A percentile compares a stretch with the other conserved stretches of the same genome.
phyloP scores from a whole-genome alignment of 2,888 invertebrate genomes.

The Bombylius discolor region DNA sequence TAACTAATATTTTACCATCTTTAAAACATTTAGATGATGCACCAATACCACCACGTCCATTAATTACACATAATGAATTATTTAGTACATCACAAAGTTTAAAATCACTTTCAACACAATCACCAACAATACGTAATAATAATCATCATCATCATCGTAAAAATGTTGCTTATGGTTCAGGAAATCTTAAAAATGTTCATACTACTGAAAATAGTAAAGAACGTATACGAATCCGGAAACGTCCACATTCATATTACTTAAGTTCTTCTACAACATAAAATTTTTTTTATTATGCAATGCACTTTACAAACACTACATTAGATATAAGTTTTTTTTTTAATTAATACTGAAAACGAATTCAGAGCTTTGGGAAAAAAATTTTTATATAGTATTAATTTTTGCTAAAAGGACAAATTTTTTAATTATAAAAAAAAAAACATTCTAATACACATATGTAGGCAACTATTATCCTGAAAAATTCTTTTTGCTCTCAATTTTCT shows the following conservation, averaged over 20 bases:
- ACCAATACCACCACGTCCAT: constrained; percentile 6
- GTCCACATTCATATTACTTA: not conserved
- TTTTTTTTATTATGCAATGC: no score
- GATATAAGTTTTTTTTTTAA: no score
- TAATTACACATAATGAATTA: not conserved
- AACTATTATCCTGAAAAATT: no score
- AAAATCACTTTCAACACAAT: not conserved
- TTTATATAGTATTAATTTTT: no score
- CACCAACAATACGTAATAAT: not conserved
- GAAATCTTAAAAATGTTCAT: not conserved
- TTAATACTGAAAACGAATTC: no score
- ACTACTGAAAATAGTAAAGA: not conserved
- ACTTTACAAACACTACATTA: no score
- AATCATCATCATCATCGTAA: not conserved
- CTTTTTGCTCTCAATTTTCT: no score
- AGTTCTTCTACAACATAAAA: not conserved
- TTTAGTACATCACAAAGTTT: not conserved
- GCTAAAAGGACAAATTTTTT: no score
- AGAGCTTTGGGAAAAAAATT: no score
- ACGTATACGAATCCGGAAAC: not conserved
- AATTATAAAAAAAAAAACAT: no score
- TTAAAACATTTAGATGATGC: constrained; percentile 27
- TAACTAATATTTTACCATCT: constrained; percentile 23
- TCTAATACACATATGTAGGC: no score
- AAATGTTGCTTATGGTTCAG: not conserved